These are phyloP conservation scores for Poecilus cupreus DNA, from an alignment of 2,888 invertebrate species.

Conservation along the genomic window DNA sequence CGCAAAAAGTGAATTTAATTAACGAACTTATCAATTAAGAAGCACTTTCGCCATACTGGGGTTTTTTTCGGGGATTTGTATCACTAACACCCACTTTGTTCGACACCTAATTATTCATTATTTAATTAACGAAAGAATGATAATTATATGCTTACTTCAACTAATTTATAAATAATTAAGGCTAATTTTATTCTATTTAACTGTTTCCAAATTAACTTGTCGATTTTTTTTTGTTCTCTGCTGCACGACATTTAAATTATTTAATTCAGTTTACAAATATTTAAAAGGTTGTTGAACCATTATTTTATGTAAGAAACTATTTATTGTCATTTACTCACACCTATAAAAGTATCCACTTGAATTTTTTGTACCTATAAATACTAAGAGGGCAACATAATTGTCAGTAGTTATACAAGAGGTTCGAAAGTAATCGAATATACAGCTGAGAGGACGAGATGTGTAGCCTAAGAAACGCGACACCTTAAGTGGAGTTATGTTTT, in stretches of 20 bases:
- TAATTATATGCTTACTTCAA: conserved; percentile 23
- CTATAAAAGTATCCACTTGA: too few relatives aligned
- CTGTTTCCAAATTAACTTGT: conserved; percentile 31
- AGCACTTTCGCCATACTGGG: conserved; percentile 37
- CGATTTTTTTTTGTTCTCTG: background rate
- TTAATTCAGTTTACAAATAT: background rate
- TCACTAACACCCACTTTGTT: conserved; percentile 48
- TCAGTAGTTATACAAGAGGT: too few relatives aligned
- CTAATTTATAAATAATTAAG: conserved; percentile 44
- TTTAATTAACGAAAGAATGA: conserved; percentile 46
- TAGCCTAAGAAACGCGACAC: too few relatives aligned
- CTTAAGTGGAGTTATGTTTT: too few relatives aligned
- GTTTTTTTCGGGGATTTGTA: conserved; percentile 3
- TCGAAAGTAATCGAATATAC: too few relatives aligned
- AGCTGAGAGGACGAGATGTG: too few relatives aligned
- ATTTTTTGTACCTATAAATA: too few relatives aligned
- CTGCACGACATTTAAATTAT: background rate
- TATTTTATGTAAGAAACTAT: too few relatives aligned
- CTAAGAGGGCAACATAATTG: too few relatives aligned
- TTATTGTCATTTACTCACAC: too few relatives aligned
- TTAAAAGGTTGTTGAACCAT: too few relatives aligned
- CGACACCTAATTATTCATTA: conserved; percentile 44
- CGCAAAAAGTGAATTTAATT: conserved; percentile 55
- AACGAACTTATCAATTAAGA: conserved; percentile 44
- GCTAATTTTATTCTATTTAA: conserved; percentile 37